Conservation (phyloP, 2,888 invertebrate species). For the Drosophila aldrichi region DNA sequence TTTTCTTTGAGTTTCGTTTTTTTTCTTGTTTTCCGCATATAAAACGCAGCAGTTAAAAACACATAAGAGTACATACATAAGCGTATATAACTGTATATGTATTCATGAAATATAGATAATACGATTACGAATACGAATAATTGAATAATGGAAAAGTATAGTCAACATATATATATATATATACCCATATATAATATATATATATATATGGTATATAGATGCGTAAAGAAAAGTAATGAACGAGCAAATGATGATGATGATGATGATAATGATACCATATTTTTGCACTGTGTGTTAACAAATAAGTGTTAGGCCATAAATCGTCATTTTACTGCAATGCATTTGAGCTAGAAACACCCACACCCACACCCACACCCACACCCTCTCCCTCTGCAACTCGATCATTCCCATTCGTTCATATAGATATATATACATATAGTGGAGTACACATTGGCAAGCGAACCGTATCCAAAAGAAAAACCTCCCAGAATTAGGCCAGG, state of each 20-base stretch:
- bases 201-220: conserved; percentile 3
- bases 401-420: background rate
- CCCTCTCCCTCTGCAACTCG: background rate
- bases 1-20: conserved; percentile 30
- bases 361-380: background rate
- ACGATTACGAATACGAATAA: conserved; percentile 23
- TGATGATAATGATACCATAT: conserved; percentile 55
- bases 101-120: conserved; percentile 17
- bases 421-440: background rate
- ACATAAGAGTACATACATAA: conserved; percentile 8
- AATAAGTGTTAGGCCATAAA: conserved; percentile 75
- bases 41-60: conserved; percentile 37
- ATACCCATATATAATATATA: background rate
- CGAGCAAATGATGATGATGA: conserved; percentile 22
- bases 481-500: conserved; percentile 8
- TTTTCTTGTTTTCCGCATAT: conserved; percentile 23
- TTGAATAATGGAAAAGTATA: conserved; percentile 16
- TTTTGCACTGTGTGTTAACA: conserved; percentile 77
- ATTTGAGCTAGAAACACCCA: conserved; percentile 38
- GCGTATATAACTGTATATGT: conserved; percentile 38
- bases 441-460: background rate
- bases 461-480: background rate
- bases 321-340: conserved; percentile 54
- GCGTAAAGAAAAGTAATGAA: conserved; percentile 8
- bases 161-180: conserved; percentile 15